Conservation (phyloP, 2,888 invertebrate genomes). For the Reticulitermes lucifugus region DNA sequence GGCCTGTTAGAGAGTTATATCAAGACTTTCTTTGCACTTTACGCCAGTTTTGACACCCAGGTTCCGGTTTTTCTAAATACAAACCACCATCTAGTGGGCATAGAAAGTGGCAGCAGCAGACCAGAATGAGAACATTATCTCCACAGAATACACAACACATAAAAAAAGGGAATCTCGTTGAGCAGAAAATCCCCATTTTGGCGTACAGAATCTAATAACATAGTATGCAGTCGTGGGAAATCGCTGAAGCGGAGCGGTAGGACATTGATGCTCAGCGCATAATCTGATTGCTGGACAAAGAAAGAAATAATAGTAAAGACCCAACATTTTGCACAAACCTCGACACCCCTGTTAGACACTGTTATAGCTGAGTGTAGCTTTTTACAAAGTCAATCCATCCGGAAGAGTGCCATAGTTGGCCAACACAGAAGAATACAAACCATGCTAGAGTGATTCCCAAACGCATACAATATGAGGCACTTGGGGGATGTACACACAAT, state of each 20-base stretch:
- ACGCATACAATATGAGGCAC: constrained; percentile 6
- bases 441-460: neutral
- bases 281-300: constrained; percentile 24
- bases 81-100: neutral
- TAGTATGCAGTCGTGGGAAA: constrained; percentile 23
- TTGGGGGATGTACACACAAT: constrained; percentile 26
- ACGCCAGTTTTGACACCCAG: neutral
- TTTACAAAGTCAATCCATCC: constrained; percentile 14
- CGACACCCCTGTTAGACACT: constrained; percentile 37
- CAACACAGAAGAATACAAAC: constrained; percentile 20
- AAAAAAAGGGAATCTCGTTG: neutral
- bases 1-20: neutral
- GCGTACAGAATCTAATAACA: neutral
- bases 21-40: neutral
- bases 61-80: neutral
- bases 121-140: constrained; percentile 16
- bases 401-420: constrained; percentile 21
- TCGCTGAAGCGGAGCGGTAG: constrained; percentile 6
- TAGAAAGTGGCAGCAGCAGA: neutral
- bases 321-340: constrained; percentile 31
- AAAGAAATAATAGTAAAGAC: constrained; percentile 11
- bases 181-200: constrained; percentile 26
- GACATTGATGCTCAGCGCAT: constrained; percentile 17
- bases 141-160: constrained; percentile 11
- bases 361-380: constrained; percentile 1